These are phyloP conservation scores for Carettochelys insculpta DNA, from an alignment of 2,113 vertebrate genomes.

Conservation along the genomic window DNA sequence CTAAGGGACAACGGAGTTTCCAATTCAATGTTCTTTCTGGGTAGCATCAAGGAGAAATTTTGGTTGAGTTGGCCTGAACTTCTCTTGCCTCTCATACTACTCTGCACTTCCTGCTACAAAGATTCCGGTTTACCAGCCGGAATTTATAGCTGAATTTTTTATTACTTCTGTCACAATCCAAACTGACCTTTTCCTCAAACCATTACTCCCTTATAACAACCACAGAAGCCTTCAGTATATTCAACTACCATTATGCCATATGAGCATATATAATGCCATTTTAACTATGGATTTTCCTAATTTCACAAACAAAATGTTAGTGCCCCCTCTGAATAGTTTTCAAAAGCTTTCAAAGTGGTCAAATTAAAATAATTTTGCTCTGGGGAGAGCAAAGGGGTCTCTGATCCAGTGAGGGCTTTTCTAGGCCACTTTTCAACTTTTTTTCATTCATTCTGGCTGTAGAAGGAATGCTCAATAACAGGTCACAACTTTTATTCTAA, in stretches of 20 bases:
- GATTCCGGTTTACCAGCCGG: fast-evolving
- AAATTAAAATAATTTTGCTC: constrained; percentile 73
- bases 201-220: constrained; percentile 49
- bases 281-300: constrained; percentile 74
- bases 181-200: constrained; percentile 31
- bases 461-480: not conserved
- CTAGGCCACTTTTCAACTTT: constrained; percentile 58
- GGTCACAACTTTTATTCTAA: not conserved
- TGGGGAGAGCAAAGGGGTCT: constrained; percentile 53
- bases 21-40: not conserved
- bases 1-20: fast-evolving
- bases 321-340: constrained; percentile 70
- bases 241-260: constrained; percentile 70
- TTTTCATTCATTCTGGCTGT: constrained; percentile 48
- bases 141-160: not conserved
- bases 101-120: fast-evolving
- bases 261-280: constrained; percentile 70
- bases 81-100: not conserved
- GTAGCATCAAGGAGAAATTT: not conserved
- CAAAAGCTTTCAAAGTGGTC: constrained; percentile 61
- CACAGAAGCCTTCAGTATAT: constrained; percentile 66
- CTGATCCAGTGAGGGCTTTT: constrained; percentile 59
- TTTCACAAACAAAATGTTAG: constrained; percentile 72
- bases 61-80: no score
- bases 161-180: not conserved